phyloP scores from a whole-genome alignment of 2,888 invertebrate genomes.

The Drosophila borealis region DNA sequence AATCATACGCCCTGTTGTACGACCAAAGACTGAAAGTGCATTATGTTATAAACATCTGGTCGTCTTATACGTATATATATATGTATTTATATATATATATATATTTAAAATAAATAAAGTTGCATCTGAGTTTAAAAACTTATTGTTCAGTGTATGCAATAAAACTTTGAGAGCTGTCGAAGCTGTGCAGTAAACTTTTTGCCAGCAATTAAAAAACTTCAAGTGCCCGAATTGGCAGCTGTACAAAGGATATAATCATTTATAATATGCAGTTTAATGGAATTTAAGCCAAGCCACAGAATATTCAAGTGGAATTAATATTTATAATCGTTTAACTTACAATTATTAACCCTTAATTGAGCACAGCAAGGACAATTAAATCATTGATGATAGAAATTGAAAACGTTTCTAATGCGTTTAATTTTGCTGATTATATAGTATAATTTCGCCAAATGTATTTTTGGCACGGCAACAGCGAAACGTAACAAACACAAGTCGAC shows the following conservation, averaged over 20 bases:
- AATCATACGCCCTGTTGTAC: constrained; percentile 48
- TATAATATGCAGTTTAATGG: neutral
- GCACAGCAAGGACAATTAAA: neutral
- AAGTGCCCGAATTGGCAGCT: neutral
- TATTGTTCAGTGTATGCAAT: neutral
- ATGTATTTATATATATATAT: too few species aligned
- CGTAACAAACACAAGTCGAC: neutral
- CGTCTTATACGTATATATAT: neutral
- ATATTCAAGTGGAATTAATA: neutral
- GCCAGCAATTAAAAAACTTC: constrained; percentile 2
- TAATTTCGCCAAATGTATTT: constrained; percentile 17
- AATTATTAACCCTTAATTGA: neutral
- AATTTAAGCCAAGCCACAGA: neutral
- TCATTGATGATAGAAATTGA: neutral
- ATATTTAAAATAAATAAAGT: constrained; percentile 4
- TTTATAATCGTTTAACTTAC: neutral
- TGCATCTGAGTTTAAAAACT: constrained; percentile 2
- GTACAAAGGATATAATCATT: neutral
- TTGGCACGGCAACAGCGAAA: neutral
- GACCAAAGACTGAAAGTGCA: neutral
- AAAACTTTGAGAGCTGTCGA: neutral
- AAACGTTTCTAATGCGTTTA: constrained; percentile 2
- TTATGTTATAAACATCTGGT: neutral
- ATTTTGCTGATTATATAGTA: constrained; percentile 23
- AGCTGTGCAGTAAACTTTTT: constrained; percentile 9